Conservation (phyloP, 2,888 invertebrate species). For the Stenolophus ochropezus region DNA sequence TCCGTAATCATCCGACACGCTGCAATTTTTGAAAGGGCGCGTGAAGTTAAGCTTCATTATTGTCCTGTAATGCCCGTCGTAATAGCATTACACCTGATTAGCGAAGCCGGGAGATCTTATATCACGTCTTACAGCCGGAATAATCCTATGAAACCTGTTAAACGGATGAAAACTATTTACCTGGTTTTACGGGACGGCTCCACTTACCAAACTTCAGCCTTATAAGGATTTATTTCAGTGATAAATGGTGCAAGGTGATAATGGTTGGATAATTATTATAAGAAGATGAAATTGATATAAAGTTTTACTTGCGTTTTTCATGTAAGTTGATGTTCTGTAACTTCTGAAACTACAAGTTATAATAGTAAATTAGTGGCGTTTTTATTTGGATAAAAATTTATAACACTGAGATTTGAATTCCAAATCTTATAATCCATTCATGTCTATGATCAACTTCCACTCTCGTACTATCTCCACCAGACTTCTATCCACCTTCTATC, state of each 20-base stretch:
- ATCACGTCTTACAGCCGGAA: constrained; percentile 9
- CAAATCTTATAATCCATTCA: too few relatives aligned
- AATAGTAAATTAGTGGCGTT: too few relatives aligned
- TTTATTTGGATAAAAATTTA: too few relatives aligned
- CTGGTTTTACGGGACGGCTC: constrained; percentile 11
- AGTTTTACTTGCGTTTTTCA: not conserved
- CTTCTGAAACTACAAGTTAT: too few relatives aligned
- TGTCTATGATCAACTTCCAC: too few relatives aligned
- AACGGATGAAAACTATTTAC: constrained; percentile 44
- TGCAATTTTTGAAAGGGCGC: constrained; percentile 7
- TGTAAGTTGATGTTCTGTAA: too few relatives aligned
- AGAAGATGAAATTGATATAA: not conserved
- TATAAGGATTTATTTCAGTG: constrained; percentile 3
- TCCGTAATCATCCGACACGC: not conserved
- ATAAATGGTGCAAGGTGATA: not conserved
- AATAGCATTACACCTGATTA: constrained; percentile 42
- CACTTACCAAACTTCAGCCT: not conserved
- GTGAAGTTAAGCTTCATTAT: constrained; percentile 3
- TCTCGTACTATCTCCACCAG: too few relatives aligned
- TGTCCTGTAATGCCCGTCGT: not conserved
- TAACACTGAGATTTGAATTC: too few relatives aligned
- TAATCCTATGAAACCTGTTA: constrained; percentile 30
- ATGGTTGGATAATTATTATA: not conserved
- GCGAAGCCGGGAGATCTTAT: constrained; percentile 6
- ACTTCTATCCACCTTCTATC: too few relatives aligned